A percentile compares a stretch with the other conserved stretches of the same genome.
These are phyloP conservation scores for Mechanitis messenoides DNA, from an alignment of 2,888 invertebrate genomes.

Conservation along the genomic window DNA sequence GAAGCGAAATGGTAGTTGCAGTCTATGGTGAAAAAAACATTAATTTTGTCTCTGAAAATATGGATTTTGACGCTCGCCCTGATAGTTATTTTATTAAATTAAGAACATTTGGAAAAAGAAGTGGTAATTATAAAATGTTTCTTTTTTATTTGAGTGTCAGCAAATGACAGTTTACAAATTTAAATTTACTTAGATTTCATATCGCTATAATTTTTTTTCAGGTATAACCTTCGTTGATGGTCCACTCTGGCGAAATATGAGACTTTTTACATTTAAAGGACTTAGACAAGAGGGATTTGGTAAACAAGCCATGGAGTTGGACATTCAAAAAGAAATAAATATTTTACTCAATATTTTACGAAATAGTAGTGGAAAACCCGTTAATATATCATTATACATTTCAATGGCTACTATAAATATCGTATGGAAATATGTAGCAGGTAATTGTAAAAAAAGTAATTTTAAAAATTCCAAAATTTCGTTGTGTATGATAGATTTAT, in stretches of 20 bases:
- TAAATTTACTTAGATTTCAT: not conserved
- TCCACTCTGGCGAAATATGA: conserved; percentile 78
- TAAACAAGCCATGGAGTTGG: conserved; percentile 76
- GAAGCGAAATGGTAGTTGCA: conserved; percentile 77
- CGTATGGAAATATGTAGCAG: conserved; percentile 83
- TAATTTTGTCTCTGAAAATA: conserved; percentile 76
- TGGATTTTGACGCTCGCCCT: conserved; percentile 83
- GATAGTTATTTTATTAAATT: conserved; percentile 82
- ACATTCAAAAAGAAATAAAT: conserved; percentile 75
- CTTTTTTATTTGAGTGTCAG: too few species aligned
- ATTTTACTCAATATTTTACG: conserved; percentile 67
- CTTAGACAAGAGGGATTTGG: conserved; percentile 80
- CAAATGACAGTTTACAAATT: not conserved
- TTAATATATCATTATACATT: conserved; percentile 72
- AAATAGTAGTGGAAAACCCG: conserved; percentile 44
- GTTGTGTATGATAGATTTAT: too few species aligned
- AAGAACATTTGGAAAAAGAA: conserved; percentile 80
- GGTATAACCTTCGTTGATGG: conserved; percentile 84
- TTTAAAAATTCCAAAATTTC: too few species aligned
- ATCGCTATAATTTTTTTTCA: conserved; percentile 34
- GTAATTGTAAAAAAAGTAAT: conserved; percentile 39
- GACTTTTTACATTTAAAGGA: conserved; percentile 80
- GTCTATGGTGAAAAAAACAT: conserved; percentile 79
- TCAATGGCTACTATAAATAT: conserved; percentile 81
- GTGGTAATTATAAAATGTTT: conserved; percentile 64